Evolutionary conservation across 2,797 vertebrate genomes (phyloP), one percentile per base, ranked within the genome.

Genomic region (Crocidura indochinensis): DNA sequence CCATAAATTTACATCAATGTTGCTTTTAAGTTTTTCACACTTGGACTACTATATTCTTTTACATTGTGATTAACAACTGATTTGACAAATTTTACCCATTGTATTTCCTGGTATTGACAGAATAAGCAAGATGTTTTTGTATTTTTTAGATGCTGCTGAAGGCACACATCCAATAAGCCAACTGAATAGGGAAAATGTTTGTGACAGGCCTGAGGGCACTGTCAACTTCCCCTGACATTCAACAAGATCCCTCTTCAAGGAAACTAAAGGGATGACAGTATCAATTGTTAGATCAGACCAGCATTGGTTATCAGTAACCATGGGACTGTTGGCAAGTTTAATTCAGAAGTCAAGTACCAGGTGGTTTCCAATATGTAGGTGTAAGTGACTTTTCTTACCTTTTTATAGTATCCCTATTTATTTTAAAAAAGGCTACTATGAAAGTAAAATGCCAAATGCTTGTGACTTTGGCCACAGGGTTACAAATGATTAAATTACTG

Each of bases 121-220:
- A 88, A 53, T 82, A 83, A 80, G 14, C 29, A 81, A 29, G 49
- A 81, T 93, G 46, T 75, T 96, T 76, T 90, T 27, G 11, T 71
- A 82, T 86, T 90, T 96, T 90, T 76, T 56, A 86, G 60, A 88
- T 90, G 9, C 44, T 91, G 38, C 69, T 83, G 83, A 94, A 92
- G 75, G 47, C 56, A 83, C 19, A 84, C 11, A 90, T 3, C 11
- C 79, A 76, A 74, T 82, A 90, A 89, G 38, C 51, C 89, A 90
- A 91, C 27, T 78, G 76, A 94, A 90, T 88, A 93, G 81, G 62
- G 72, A 88, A 92, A 92, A 86, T 90, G 5, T 2, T 85, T 94
- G 60, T 91, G 86, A 94, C 51, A 91, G 24, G 46, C 83, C 72
- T 31, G 49, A 92, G 68, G 94, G 53, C 15, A 92, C 73, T 92